Percentiles rank a stretch among this genome's conserved stretches.
Evolutionary conservation across 2,888 invertebrate species (phyloP).

Genomic region (Agrotis exclamationis): DNA sequence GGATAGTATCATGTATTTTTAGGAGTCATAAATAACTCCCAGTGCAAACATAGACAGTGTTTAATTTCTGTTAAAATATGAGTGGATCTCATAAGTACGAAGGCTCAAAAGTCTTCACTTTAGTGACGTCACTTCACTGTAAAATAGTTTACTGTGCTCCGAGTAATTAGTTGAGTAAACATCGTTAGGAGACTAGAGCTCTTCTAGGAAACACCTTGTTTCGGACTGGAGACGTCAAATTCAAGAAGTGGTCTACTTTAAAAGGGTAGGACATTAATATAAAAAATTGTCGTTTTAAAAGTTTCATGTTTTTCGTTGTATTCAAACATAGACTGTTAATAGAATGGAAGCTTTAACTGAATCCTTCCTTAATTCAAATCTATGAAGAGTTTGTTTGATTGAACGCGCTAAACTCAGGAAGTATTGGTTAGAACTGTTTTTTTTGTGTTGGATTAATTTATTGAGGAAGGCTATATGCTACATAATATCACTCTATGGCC

Average conservation of each 20-base stretch:
- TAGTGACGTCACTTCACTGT: slow-evolving; percentile 16
- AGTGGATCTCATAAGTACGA: neutral
- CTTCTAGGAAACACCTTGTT: slow-evolving; percentile 7
- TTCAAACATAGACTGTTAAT: too few species aligned
- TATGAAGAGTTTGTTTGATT: too few species aligned
- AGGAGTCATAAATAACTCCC: neutral
- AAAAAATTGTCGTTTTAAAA: neutral
- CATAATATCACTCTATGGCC: too few species aligned
- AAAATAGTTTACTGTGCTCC: slow-evolving; percentile 16
- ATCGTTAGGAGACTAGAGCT: slow-evolving; percentile 17
- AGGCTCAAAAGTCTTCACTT: slow-evolving; percentile 1
- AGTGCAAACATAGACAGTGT: neutral
- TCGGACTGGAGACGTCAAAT: neutral
- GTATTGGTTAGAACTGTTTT: too few species aligned
- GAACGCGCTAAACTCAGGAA: too few species aligned
- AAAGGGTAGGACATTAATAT: neutral
- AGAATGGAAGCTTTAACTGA: too few species aligned
- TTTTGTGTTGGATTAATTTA: too few species aligned
- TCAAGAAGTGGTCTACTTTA: neutral
- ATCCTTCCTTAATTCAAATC: too few species aligned
- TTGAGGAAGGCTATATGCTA: too few species aligned
- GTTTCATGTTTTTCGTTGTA: too few species aligned
- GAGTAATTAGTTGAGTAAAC: neutral
- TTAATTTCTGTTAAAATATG: slow-evolving; percentile 13
- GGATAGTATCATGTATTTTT: too few species aligned